Percentiles rank a stretch among this genome's conserved stretches.
Evolutionary conservation across 2,888 invertebrate species (phyloP).

Genomic region (Spodoptera picta): DNA sequence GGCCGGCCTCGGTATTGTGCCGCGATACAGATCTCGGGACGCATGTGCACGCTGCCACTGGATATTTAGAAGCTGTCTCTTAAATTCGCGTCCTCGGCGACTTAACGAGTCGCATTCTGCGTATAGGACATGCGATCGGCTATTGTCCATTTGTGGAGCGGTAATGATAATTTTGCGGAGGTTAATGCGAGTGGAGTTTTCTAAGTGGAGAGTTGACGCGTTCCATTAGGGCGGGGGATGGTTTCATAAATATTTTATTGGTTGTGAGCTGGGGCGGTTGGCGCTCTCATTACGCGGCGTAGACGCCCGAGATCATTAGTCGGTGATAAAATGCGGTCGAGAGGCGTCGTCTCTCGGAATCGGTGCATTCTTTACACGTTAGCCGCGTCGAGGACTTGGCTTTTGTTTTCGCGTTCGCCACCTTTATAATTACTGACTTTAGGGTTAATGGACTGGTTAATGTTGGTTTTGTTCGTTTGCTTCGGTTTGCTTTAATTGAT

Average conservation of each 20-base stretch:
- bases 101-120: conserved; percentile 85
- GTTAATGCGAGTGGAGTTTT: conserved; percentile 69
- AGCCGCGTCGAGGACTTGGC: conserved; percentile 57
- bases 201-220: conserved; percentile 73
- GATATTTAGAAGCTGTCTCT: conserved; percentile 87
- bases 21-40: conserved; percentile 85
- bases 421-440: conserved; percentile 70
- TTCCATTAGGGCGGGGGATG: conserved; percentile 80
- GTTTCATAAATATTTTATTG: conserved; percentile 87
- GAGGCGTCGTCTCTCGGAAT: conserved; percentile 63
- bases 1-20: conserved; percentile 83
- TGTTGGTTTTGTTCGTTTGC: conserved; percentile 59
- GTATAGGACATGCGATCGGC: conserved; percentile 81
- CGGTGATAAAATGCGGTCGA: conserved; percentile 83
- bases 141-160: conserved; percentile 70
- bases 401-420: conserved; percentile 72
- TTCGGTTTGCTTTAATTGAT: conserved; percentile 58
- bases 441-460: conserved; percentile 64
- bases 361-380: conserved; percentile 74
- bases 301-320: conserved; percentile 81
- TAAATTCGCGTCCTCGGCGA: conserved; percentile 79
- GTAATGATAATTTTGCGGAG: conserved; percentile 59
- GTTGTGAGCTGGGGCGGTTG: conserved; percentile 73
- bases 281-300: conserved; percentile 79
- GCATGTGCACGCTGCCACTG: conserved; percentile 80